Percentiles rank a stretch among this genome's conserved stretches.
phyloP scores from a whole-genome alignment of 2,113 vertebrate genomes.

The Ciconia stormi region DNA sequence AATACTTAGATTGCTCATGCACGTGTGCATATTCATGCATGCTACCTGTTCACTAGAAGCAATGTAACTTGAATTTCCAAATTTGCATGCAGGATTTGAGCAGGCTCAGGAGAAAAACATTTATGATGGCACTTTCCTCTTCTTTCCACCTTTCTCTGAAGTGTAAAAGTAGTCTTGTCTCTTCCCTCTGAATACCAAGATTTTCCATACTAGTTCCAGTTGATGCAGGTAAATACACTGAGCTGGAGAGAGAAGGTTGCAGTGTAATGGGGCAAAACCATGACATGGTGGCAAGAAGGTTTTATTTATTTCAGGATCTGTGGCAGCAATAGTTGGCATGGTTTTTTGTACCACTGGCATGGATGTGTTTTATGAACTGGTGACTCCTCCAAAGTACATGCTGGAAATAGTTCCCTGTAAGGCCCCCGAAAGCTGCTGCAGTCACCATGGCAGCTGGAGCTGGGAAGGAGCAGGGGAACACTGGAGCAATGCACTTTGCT shows the following conservation, averaged over 20 bases:
- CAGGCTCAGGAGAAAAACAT: not conserved
- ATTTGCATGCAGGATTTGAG: not conserved
- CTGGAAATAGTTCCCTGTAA: not conserved
- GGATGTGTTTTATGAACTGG: not conserved
- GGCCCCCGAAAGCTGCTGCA: not conserved
- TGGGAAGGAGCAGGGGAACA: not conserved
- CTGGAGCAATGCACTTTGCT: not conserved
- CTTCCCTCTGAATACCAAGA: not conserved
- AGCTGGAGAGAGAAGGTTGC: not conserved
- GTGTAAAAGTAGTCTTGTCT: not conserved
- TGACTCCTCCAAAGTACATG: not conserved
- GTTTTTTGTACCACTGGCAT: not conserved
- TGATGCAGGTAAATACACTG: not conserved
- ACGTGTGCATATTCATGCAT: rapidly evolving
- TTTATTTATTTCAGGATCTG: not conserved
- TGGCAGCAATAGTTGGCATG: rapidly evolving
- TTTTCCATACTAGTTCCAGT: not conserved
- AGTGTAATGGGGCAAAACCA: not conserved
- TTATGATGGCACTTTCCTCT: not conserved
- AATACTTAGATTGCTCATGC: rapidly evolving
- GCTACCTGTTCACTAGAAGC: not conserved
- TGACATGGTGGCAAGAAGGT: rapidly evolving
- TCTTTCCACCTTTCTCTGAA: not conserved
- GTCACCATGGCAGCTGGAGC: not conserved
- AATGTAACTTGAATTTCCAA: not conserved